Evolutionary conservation across 2,888 invertebrate species (phyloP), one percentile per base, ranked within the genome.

Genomic region (Caenorhabditis japonica): DNA sequence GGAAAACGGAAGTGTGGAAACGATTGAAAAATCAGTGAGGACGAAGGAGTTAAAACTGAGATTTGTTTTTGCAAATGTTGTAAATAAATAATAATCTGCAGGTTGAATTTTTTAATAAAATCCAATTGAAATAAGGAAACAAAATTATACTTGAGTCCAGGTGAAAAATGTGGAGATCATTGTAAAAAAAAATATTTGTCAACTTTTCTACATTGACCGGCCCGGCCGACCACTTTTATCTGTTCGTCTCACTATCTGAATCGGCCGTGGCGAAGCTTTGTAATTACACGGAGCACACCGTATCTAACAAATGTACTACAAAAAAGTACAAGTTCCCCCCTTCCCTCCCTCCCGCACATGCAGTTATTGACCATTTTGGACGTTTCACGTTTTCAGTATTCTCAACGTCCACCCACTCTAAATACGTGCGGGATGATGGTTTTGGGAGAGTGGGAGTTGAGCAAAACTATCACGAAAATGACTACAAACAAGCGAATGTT

Each of bases 401-500:
- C 5, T 7, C 30, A 7, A 30, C 10, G 10, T 30, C 10, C 7
- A 30, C 5, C 30, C 30, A 30, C 30, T 5, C 5, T 30, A 30
- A 30, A 30, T 10, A 30, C 10, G 10, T 30, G 17, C 39, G 36
- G 10, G 61, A 43, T n/a, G n/a, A 25, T 51, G 47, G 51, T 38
- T 47, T 36, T 27, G 53, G 39, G 25, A 36, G 39, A 27, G 38
- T 13, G 46, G 19, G 27, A 17, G 38, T 23, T 19, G 53, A 39
- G 38, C 44, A 33, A 47, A 49, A 39, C 55, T 56, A 49, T 55
- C 56, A 56, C 39, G 43, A 51, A 55, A 58, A 66, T 38, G 66
- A 49, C 56, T 66, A 66, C 66, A 43, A 66, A 66, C 66, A 66
- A 66, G 56, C 56, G 43, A 27, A 49, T 66, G 66, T 66, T 66